phyloP scores from a whole-genome alignment of 2,888 invertebrate species.

The Dorcus parallelipipedus region DNA sequence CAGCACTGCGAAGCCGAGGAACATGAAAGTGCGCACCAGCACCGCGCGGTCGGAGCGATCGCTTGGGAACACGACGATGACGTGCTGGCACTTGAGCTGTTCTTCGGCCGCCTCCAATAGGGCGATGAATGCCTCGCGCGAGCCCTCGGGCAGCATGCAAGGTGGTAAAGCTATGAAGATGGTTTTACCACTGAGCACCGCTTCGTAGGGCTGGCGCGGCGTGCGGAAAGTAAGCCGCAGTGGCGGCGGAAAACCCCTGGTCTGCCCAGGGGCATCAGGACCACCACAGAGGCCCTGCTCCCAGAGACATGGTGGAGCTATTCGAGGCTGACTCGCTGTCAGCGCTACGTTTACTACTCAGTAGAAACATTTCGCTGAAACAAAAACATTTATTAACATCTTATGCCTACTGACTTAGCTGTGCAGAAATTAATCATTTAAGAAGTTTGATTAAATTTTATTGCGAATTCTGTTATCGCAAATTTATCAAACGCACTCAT shows the following conservation, averaged over 20 bases:
- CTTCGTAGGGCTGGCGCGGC: slow-evolving; percentile 47
- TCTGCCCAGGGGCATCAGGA: slow-evolving; percentile 98
- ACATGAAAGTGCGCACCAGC: slow-evolving; percentile 93
- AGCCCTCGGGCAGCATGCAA: slow-evolving; percentile 82
- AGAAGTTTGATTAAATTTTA: no score
- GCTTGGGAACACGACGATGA: slow-evolving; percentile 58
- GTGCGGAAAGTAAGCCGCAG: slow-evolving; percentile 50
- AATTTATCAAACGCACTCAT: no score
- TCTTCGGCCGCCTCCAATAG: slow-evolving; percentile 96
- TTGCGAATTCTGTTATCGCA: no score
- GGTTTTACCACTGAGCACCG: slow-evolving; percentile 60
- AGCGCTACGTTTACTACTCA: slow-evolving; percentile 63
- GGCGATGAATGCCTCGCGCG: slow-evolving; percentile 92
- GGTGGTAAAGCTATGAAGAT: slow-evolving; percentile 89
- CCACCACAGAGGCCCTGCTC: slow-evolving; percentile 99
- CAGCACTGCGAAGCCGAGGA: slow-evolving; percentile 88
- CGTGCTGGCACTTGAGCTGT: slow-evolving; percentile 76
- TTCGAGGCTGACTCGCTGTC: slow-evolving; percentile 69
- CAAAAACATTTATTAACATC: slow-evolving; percentile 4
- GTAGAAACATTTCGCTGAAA: slow-evolving; percentile 35
- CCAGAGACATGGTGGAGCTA: slow-evolving; percentile 85
- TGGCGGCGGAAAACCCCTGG: slow-evolving; percentile 49
- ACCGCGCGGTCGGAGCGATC: slow-evolving; percentile 80
- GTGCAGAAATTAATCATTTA: no score
- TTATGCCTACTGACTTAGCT: no score